phyloP scores from a whole-genome alignment of 1,140 invertebrate genomes.

The Spodoptera litura region DNA sequence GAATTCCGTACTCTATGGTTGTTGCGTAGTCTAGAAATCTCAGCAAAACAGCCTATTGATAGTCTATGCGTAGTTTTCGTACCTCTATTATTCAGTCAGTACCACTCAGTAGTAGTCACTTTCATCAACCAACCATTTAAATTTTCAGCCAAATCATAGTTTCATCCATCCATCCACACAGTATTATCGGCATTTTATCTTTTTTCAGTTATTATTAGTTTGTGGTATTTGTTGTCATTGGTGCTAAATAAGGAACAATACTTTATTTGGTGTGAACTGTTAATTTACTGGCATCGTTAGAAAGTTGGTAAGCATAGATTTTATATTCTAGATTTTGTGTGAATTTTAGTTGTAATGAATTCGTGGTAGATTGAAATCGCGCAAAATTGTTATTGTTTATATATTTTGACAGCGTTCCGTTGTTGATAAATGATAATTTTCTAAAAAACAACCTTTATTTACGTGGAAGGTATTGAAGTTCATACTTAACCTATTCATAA shows the following conservation, averaged over 20 bases:
- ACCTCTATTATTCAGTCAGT: not conserved
- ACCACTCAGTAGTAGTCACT: not conserved
- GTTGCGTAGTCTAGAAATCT: no score
- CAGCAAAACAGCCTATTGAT: no score
- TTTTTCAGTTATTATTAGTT: constrained; percentile 22
- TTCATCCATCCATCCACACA: constrained; percentile 22
- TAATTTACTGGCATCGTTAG: not conserved
- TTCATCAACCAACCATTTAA: constrained; percentile 32
- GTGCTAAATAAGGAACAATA: constrained; percentile 11
- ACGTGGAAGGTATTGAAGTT: no score
- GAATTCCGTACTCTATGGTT: no score
- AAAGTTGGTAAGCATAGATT: constrained; percentile 7
- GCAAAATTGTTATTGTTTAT: no score
- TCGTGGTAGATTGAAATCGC: no score
- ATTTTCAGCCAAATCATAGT: constrained; percentile 21
- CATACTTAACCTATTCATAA: no score
- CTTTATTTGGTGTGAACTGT: not conserved
- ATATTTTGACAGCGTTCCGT: no score
- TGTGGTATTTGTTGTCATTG: constrained; percentile 24
- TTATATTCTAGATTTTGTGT: not conserved
- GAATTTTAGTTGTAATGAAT: no score
- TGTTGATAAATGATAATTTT: no score
- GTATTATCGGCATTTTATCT: constrained; percentile 17
- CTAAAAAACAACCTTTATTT: no score
- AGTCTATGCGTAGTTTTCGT: no score